These are phyloP conservation scores for Cybosia mesomella DNA, from an alignment of 2,888 invertebrate genomes.

Conservation along the genomic window DNA sequence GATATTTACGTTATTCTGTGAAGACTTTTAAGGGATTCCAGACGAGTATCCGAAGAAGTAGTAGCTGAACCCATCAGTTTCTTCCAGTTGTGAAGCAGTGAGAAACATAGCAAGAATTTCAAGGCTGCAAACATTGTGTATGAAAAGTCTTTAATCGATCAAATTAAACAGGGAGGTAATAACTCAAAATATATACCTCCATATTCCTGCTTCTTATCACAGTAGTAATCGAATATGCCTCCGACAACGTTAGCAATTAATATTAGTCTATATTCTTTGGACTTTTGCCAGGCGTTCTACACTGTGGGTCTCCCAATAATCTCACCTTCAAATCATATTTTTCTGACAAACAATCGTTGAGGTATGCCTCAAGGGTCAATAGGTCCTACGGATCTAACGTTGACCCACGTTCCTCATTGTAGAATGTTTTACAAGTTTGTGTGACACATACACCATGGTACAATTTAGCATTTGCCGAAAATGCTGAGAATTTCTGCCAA, in stretches of 20 bases:
- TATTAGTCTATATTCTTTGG: slow-evolving; percentile 20
- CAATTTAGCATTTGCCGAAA: slow-evolving; percentile 69
- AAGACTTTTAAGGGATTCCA: slow-evolving; percentile 43
- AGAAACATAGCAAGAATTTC: slow-evolving; percentile 55
- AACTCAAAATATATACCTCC: slow-evolving; percentile 8
- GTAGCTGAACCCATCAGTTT: slow-evolving; percentile 27
- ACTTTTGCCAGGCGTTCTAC: slow-evolving; percentile 21
- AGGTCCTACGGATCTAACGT: slow-evolving; percentile 40
- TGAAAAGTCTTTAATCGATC: neutral
- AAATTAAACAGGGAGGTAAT: neutral
- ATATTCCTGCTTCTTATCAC: neutral
- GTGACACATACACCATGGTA: slow-evolving; percentile 73
- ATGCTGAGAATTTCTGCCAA: slow-evolving; percentile 72
- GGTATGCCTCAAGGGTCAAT: slow-evolving; percentile 42
- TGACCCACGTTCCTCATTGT: no score
- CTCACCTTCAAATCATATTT: slow-evolving; percentile 35
- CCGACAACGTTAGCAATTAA: slow-evolving; percentile 28
- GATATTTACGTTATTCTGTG: slow-evolving; percentile 51
- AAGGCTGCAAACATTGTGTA: slow-evolving; percentile 14
- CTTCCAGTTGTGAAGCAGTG: slow-evolving; percentile 57
- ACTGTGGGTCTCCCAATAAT: slow-evolving; percentile 24
- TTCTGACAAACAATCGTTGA: slow-evolving; percentile 35
- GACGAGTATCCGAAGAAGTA: slow-evolving; percentile 28
- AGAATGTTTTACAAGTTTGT: slow-evolving; percentile 61
- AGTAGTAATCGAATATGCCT: slow-evolving; percentile 20